Evolutionary conservation across 2,113 vertebrate genomes (phyloP).

Genomic region (Garra rufa): DNA sequence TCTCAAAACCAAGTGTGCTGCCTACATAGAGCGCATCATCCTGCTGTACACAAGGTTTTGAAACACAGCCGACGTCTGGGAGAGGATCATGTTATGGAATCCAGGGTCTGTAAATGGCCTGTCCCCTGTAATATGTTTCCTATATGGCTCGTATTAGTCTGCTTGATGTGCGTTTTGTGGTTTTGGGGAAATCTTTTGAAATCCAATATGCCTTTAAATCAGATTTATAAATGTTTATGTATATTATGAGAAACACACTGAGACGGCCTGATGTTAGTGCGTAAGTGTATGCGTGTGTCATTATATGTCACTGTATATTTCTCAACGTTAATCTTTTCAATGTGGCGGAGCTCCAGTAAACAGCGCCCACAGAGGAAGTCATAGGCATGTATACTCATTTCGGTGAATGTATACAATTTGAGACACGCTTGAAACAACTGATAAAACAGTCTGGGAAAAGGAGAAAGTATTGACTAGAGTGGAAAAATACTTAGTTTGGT

Average conservation of each 20-base stretch:
- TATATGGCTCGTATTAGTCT: conserved; percentile 79
- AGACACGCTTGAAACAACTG: conserved; percentile 62
- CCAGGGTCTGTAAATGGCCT: conserved; percentile 43
- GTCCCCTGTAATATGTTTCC: conserved; percentile 57
- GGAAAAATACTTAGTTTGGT: conserved; percentile 55
- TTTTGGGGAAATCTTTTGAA: conserved; percentile 77
- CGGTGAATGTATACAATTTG: conserved; percentile 63
- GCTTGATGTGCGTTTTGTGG: conserved; percentile 63
- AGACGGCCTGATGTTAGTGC: conserved; percentile 32
- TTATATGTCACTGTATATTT: conserved; percentile 50
- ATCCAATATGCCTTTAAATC: conserved; percentile 82
- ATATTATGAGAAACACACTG: conserved; percentile 80
- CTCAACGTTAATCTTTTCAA: conserved; percentile 67
- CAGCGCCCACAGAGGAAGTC: conserved; percentile 58
- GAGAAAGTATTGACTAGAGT: conserved; percentile 66
- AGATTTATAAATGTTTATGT: conserved; percentile 86
- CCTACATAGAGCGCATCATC: not conserved
- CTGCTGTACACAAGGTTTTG: not conserved
- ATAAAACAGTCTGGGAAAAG: conserved; percentile 68
- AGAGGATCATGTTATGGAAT: conserved; percentile 15
- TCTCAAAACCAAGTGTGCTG: not conserved
- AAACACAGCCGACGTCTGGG: not conserved
- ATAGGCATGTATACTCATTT: conserved; percentile 48
- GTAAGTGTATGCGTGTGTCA: conserved; percentile 62
- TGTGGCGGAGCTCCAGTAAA: conserved; percentile 73